These are phyloP conservation scores for Ctenopoma kingsleyae DNA, from an alignment of 2,797 vertebrate species.

Conservation along the genomic window DNA sequence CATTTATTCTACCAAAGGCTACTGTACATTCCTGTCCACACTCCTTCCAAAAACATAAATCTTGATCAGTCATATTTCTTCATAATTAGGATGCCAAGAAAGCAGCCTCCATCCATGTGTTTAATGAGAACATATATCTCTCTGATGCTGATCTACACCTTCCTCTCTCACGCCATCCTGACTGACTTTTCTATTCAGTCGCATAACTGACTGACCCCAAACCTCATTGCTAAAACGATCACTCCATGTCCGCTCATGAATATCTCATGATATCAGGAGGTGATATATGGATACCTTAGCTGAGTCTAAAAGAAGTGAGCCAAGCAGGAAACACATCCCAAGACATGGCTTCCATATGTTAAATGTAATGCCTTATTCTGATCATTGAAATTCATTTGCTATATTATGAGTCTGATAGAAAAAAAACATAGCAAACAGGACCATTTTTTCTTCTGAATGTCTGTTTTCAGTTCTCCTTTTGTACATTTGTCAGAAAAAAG, in stretches of 20 bases:
- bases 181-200: slow-evolving; percentile 7
- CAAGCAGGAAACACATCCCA: background rate
- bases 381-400: background rate
- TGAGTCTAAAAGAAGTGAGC: background rate
- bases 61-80: background rate
- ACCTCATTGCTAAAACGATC: slow-evolving; percentile 16
- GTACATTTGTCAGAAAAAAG: background rate
- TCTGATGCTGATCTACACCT: background rate
- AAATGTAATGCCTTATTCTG: background rate
- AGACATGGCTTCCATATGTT: background rate
- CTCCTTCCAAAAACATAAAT: background rate
- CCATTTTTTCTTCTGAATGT: background rate
- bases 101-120: background rate
- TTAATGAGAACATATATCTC: background rate
- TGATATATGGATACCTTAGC: background rate
- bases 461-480: background rate
- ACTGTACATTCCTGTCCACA: background rate
- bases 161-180: background rate
- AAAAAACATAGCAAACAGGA: background rate
- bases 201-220: background rate
- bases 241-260: slow-evolving; percentile 24
- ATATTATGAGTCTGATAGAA: background rate
- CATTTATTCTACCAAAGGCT: background rate
- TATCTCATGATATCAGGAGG: slow-evolving; percentile 21
- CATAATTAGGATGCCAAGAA: background rate